These are phyloP conservation scores for Danionella dracula DNA, from an alignment of 2,797 vertebrate species.

Conservation along the genomic window DNA sequence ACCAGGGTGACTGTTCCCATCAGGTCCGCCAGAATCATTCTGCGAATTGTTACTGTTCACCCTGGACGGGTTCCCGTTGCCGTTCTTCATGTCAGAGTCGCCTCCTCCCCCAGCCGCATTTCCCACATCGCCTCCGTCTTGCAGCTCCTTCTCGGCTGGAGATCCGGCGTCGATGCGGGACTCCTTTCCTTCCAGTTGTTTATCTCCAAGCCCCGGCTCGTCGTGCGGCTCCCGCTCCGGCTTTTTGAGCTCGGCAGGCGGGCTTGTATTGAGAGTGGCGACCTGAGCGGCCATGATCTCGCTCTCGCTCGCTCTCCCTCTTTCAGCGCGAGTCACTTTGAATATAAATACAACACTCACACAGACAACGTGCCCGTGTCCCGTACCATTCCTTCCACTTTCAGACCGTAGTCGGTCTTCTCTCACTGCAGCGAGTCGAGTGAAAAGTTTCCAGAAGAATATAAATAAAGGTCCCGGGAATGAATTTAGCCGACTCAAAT, in stretches of 20 bases:
- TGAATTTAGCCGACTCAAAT: slow-evolving; percentile 64
- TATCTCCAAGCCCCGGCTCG: slow-evolving; percentile 79
- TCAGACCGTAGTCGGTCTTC: slow-evolving; percentile 75
- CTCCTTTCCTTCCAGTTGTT: slow-evolving; percentile 75
- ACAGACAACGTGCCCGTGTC: slow-evolving; percentile 72
- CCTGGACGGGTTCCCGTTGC: slow-evolving; percentile 83
- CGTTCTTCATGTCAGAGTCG: slow-evolving; percentile 92
- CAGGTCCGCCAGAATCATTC: slow-evolving; percentile 68
- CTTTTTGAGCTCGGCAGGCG: slow-evolving; percentile 92
- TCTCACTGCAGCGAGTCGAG: slow-evolving; percentile 60
- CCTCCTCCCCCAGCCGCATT: slow-evolving; percentile 72
- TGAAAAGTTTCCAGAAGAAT: slow-evolving; percentile 63
- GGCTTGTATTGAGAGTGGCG: slow-evolving; percentile 84
- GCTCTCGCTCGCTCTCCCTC: slow-evolving; percentile 58
- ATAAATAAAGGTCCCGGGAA: slow-evolving; percentile 68
- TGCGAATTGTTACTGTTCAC: slow-evolving; percentile 73
- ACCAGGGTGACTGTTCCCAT: slow-evolving; percentile 70
- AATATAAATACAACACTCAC: slow-evolving; percentile 70
- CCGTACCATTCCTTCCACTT: slow-evolving; percentile 73
- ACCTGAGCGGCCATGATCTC: slow-evolving; percentile 97
- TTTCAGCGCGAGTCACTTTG: slow-evolving; percentile 70
- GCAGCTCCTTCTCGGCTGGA: slow-evolving; percentile 80
- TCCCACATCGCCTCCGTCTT: slow-evolving; percentile 84
- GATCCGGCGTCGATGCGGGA: slow-evolving; percentile 69
- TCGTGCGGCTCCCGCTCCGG: slow-evolving; percentile 83